These are phyloP conservation scores for Nemoura dubitans DNA, from an alignment of 2,888 invertebrate species.

Conservation along the genomic window DNA sequence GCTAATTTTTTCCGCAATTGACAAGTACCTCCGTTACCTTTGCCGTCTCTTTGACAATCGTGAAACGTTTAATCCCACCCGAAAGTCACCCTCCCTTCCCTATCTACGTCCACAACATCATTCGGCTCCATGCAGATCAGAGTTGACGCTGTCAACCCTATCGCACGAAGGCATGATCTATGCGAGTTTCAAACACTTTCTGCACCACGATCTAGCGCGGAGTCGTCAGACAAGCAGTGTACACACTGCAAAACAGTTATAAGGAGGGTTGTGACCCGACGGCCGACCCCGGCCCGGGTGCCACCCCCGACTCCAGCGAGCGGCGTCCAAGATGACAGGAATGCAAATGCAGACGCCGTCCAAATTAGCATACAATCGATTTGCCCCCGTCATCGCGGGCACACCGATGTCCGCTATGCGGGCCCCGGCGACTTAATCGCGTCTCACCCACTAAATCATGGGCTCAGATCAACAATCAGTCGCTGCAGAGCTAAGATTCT, in stretches of 20 bases:
- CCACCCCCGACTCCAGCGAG: constrained; percentile 12
- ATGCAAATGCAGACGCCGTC: constrained; percentile 32
- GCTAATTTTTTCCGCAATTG: no score
- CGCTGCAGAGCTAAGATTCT: not conserved
- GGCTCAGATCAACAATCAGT: not conserved
- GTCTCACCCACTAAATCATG: not conserved
- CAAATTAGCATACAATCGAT: constrained; percentile 35
- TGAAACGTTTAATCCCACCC: not conserved
- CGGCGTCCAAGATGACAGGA: constrained; percentile 13
- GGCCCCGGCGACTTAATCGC: not conserved
- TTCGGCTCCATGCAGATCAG: not conserved
- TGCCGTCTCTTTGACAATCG: no score
- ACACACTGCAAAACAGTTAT: not conserved
- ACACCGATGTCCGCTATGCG: not conserved
- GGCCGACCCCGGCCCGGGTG: not conserved
- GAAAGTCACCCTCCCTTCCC: not conserved
- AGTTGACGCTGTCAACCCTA: not conserved
- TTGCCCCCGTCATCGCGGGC: not conserved
- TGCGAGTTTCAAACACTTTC: constrained; percentile 30
- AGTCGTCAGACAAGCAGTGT: not conserved
- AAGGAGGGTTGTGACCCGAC: constrained; percentile 9
- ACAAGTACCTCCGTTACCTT: no score
- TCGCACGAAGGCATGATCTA: constrained; percentile 13
- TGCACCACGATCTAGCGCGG: not conserved
- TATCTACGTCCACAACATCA: not conserved